Conservation (phyloP, 2,113 vertebrate genomes). For the Eolophus roseicapilla region DNA sequence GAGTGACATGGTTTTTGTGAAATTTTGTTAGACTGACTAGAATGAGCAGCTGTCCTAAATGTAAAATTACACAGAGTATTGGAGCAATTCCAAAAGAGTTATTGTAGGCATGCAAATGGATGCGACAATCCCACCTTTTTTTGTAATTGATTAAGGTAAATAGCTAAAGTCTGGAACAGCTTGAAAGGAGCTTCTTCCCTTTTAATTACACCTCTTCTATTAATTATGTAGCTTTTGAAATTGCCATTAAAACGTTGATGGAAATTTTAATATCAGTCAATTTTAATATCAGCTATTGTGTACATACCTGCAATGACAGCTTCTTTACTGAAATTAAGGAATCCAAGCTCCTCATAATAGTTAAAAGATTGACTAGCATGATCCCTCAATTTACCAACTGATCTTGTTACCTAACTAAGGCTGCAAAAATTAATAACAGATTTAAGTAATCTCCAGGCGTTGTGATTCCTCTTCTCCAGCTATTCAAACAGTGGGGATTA, state of each 20-base stretch:
- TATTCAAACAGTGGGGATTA: background rate
- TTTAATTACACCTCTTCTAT: background rate
- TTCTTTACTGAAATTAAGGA: background rate
- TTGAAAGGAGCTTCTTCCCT: background rate
- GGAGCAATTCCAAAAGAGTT: background rate
- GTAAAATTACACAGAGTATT: background rate
- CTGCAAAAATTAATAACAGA: background rate
- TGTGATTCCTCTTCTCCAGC: background rate
- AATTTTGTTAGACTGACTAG: background rate
- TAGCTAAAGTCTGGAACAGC: background rate
- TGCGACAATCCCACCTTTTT: background rate
- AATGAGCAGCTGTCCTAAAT: background rate
- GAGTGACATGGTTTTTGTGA: background rate
- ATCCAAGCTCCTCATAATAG: background rate
- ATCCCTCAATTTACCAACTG: background rate
- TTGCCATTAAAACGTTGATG: accelerated
- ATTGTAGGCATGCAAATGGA: background rate
- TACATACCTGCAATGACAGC: background rate
- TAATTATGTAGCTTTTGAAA: background rate
- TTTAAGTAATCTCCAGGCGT: background rate
- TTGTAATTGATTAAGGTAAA: background rate
- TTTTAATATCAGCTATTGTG: background rate
- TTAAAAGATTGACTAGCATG: background rate
- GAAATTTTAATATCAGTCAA: background rate
- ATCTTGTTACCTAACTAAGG: background rate